phyloP scores from a whole-genome alignment of 2,113 vertebrate species.

The Poeciliopsis turrubarensis region DNA sequence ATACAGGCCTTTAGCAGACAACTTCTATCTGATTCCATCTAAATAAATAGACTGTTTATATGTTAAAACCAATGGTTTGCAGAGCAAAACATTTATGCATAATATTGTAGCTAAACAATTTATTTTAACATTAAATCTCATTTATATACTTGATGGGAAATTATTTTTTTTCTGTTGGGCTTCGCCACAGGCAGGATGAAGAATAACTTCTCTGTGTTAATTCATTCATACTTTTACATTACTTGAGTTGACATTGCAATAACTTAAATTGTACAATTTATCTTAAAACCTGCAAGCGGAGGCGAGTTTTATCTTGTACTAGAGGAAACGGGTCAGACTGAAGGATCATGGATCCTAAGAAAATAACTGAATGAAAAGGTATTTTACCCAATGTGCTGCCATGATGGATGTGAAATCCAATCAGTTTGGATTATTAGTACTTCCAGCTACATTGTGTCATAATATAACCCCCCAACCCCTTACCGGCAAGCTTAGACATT shows the following conservation, averaged over 20 bases:
- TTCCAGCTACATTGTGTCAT: neutral
- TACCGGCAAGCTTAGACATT: too few relatives aligned
- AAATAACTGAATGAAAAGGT: neutral
- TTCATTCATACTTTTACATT: slow-evolving; percentile 4
- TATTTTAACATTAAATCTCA: slow-evolving; percentile 37
- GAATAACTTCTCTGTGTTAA: neutral
- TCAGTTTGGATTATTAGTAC: neutral
- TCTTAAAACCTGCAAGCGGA: neutral
- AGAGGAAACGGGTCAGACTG: too few relatives aligned
- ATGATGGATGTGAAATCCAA: neutral
- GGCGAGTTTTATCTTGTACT: neutral
- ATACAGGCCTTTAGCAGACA: slow-evolving; percentile 24
- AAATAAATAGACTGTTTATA: slow-evolving; percentile 41
- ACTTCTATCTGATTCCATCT: slow-evolving; percentile 28
- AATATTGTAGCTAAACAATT: slow-evolving; percentile 27
- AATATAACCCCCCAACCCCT: neutral
- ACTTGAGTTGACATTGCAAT: neutral
- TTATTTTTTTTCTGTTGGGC: slow-evolving; percentile 14
- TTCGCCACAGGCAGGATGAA: neutral
- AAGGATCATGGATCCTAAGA: too few relatives aligned
- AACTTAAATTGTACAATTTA: neutral
- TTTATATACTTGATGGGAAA: slow-evolving; percentile 17
- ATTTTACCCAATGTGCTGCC: neutral
- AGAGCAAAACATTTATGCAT: slow-evolving; percentile 25
- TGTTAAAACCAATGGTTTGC: neutral